phyloP scores from a whole-genome alignment of 2,113 vertebrate species.

The Macquaria ambigua region DNA sequence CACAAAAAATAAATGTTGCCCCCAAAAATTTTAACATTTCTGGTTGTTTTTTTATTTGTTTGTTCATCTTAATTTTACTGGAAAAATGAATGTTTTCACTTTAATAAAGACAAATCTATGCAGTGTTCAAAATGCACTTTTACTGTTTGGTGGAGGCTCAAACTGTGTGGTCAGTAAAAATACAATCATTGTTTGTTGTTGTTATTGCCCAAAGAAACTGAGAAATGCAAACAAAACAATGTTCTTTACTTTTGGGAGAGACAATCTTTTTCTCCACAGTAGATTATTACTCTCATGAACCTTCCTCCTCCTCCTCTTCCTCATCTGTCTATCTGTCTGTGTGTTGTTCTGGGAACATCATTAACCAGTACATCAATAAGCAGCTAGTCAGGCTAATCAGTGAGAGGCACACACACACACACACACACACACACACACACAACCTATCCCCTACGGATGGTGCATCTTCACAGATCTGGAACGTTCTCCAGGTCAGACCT shows the following conservation, averaged over 20 bases:
- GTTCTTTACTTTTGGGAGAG: background rate
- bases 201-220: background rate
- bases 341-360: constrained; percentile 54
- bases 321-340: constrained; percentile 10
- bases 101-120: background rate
- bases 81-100: background rate
- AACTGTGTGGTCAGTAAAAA: background rate
- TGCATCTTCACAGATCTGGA: constrained; percentile 63
- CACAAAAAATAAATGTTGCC: too few relatives aligned
- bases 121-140: background rate
- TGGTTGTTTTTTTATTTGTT: too few relatives aligned
- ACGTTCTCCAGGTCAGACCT: constrained; percentile 54
- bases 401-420: constrained; percentile 38
- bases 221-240: background rate
- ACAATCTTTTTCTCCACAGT: background rate
- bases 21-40: too few relatives aligned
- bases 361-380: constrained; percentile 56
- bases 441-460: constrained; percentile 21
- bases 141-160: background rate
- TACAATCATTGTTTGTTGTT: background rate
- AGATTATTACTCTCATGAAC: background rate
- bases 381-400: constrained; percentile 55
- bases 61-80: too few relatives aligned
- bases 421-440: constrained; percentile 41
- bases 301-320: background rate